Percentiles rank a stretch among this genome's conserved stretches.
Conservation (phyloP, 2,113 vertebrate genomes). For the Poeciliopsis retropinna region DNA sequence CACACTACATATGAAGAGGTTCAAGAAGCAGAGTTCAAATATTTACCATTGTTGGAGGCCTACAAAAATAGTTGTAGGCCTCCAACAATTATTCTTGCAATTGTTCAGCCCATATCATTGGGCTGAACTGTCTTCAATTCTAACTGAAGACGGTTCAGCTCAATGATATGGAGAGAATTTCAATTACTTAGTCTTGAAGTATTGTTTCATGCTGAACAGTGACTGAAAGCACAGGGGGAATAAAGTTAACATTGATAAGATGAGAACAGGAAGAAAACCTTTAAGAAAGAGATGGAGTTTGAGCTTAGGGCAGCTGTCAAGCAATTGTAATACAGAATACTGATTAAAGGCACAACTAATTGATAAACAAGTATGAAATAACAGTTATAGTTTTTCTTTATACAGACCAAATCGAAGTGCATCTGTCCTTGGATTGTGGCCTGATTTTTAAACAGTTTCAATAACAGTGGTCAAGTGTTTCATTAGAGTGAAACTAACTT, state of each 20-base stretch:
- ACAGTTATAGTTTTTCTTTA: neutral
- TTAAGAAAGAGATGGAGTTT: slow-evolving; percentile 39
- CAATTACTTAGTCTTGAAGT: slow-evolving; percentile 10
- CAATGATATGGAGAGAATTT: neutral
- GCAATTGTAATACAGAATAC: slow-evolving; percentile 28
- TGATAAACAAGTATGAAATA: no score
- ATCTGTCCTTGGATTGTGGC: neutral
- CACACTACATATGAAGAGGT: no score
- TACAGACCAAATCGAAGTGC: neutral
- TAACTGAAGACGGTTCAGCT: no score
- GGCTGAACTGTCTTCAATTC: no score
- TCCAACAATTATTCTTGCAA: no score
- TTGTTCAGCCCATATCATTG: no score
- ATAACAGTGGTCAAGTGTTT: neutral
- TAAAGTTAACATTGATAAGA: slow-evolving; percentile 29
- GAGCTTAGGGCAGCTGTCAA: slow-evolving; percentile 36
- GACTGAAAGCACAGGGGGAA: slow-evolving; percentile 27
- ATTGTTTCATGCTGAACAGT: slow-evolving; percentile 28
- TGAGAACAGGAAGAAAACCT: slow-evolving; percentile 30
- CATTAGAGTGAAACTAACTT: slow-evolving; percentile 1
- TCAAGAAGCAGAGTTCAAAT: neutral
- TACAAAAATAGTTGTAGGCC: no score
- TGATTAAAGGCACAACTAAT: neutral
- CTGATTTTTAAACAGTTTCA: neutral
- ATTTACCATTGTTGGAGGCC: neutral